A percentile compares a stretch with the other conserved stretches of the same genome.
These are phyloP conservation scores for Lamellibrachia satsuma DNA, from an alignment of 2,888 invertebrate species.

Conservation along the genomic window DNA sequence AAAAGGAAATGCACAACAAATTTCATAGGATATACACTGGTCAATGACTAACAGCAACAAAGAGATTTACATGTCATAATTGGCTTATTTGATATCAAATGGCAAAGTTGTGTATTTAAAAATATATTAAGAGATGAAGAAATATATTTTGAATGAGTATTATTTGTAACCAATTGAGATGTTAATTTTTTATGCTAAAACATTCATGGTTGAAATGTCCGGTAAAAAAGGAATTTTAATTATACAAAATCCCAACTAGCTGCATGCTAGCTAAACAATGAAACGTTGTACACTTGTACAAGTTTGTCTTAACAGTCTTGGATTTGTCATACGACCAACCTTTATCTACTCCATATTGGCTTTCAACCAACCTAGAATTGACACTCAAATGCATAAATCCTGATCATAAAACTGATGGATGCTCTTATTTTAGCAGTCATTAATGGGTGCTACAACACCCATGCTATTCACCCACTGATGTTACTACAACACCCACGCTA, in stretches of 20 bases:
- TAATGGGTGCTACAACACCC: neutral
- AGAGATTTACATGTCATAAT: neutral
- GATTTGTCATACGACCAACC: neutral
- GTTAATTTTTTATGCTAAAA: too few species aligned
- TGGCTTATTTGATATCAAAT: neutral
- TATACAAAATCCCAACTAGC: neutral
- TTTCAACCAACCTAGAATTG: neutral
- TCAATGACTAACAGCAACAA: neutral
- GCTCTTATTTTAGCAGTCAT: neutral
- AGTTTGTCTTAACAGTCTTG: neutral
- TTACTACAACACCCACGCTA: neutral
- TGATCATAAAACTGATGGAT: neutral
- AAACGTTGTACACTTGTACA: neutral
- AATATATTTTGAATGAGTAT: too few species aligned
- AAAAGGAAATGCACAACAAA: neutral
- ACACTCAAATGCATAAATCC: neutral
- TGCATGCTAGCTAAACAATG: neutral
- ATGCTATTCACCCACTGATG: neutral
- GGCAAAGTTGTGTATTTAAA: neutral
- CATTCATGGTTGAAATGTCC: too few species aligned
- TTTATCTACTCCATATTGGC: neutral
- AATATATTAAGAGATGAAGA: neutral
- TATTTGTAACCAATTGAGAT: too few species aligned
- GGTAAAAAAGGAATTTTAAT: too few species aligned
- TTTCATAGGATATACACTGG: neutral